A percentile compares a stretch with the other conserved stretches of the same genome.
Conservation (phyloP, 2,888 invertebrate species). For the Drosophila testacea region DNA sequence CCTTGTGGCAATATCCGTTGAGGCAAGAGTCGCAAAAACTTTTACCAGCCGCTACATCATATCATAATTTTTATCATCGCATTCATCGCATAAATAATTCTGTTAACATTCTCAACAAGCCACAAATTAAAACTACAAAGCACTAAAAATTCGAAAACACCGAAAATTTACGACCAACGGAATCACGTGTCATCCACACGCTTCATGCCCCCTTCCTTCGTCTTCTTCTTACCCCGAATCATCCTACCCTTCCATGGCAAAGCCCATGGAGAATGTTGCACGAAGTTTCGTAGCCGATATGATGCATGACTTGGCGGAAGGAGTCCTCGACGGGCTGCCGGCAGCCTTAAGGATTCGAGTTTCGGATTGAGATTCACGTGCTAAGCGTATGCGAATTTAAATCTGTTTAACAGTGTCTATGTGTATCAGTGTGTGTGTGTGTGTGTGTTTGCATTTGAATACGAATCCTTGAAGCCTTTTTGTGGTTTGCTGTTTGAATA, state of each 20-base stretch:
- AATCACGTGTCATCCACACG: conserved; percentile 86
- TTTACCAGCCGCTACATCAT: conserved; percentile 28
- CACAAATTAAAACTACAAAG: conserved; percentile 83
- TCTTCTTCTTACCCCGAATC: not conserved
- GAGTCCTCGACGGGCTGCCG: conserved; percentile 40
- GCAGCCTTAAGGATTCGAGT: conserved; percentile 64
- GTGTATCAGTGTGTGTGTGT: conserved; percentile 15
- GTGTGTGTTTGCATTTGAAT: conserved; percentile 67
- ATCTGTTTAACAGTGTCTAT: conserved; percentile 50
- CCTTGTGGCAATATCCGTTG: conserved; percentile 73
- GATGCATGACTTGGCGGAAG: conserved; percentile 79
- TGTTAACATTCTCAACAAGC: conserved; percentile 80
- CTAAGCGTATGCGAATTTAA: conserved; percentile 75
- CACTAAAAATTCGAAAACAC: conserved; percentile 73
- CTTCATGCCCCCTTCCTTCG: conserved; percentile 53
- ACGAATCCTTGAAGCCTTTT: conserved; percentile 67
- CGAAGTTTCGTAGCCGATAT: conserved; percentile 58
- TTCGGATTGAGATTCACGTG: conserved; percentile 57
- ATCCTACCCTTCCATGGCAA: conserved; percentile 50
- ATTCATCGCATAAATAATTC: conserved; percentile 80
- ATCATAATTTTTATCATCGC: conserved; percentile 72
- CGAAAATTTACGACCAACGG: conserved; percentile 84
- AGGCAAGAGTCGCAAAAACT: conserved; percentile 35
- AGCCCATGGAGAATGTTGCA: conserved; percentile 12
- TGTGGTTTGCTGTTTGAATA: conserved; percentile 76